Evolutionary conservation across 2,888 invertebrate species (phyloP), one percentile per base, ranked within the genome.

Genomic region (Lordiphosa andalusiaca): DNA sequence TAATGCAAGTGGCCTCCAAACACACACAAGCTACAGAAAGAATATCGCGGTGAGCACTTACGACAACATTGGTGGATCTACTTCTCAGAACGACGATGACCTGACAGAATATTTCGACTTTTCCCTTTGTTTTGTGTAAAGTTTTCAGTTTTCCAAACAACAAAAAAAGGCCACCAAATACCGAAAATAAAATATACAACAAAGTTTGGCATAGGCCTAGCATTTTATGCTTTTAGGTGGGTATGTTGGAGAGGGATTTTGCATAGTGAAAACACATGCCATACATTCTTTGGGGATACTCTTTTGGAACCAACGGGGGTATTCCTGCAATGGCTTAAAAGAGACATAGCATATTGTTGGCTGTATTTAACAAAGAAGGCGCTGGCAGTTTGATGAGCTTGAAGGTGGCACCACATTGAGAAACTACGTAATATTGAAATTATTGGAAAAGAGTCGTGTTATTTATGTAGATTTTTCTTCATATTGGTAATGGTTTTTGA

Each of bases 1-100:
- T 78, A 76, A 76, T 83, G 69, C 80, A 82, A 76, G 83, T 82
- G 76, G 78, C 74, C 61, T 67, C 62, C 60, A 60, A 62, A 23
- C 5, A 47, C 19, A 47, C 46, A 61, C 53, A 37, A 73, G 47
- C 66, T 65, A 59, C 50, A 63, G 58, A 69, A 76, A 25, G 6
- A 25, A 77, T 57, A 51, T 53, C 55, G 41, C 54, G 25, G 25
- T 25, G 6, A 6, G 6, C 25, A 6, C 25, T 6, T 6, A 6
- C 25, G 25, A 6, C 25, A 2, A 25, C 25, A 25, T 6, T 6
- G 6, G 6, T 6, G 6, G 30, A 0, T 12, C 23, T 36, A 21
- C 21, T 6, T 9, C 52, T 10, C 4, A n/a, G 37, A 4, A 16
- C 41, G 21, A 51, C 51, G 19, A 48, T 51, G 38, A 57, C 42